phyloP scores from a whole-genome alignment of 1,140 invertebrate genomes.

The Leucophenga varia region DNA sequence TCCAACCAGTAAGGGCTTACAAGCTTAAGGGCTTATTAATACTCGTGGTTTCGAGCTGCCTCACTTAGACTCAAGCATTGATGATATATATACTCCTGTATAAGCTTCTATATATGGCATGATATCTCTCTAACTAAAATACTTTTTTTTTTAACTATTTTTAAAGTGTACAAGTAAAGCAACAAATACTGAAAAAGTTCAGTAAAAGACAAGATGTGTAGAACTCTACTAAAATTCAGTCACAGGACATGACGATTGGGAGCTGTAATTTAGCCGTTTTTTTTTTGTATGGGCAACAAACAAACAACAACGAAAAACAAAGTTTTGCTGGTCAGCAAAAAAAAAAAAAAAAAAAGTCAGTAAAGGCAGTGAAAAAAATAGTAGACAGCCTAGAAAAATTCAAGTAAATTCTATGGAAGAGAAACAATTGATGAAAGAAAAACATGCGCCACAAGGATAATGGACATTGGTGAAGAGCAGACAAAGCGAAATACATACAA shows the following conservation, averaged over 20 bases:
- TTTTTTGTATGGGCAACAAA: conserved; percentile 13
- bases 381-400: conserved; percentile 48
- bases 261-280: conserved; percentile 9
- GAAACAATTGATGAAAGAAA: conserved; percentile 56
- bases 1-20: too few species aligned
- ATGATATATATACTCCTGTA: too few species aligned
- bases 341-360: conserved; percentile 37
- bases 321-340: conserved; percentile 38
- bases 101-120: too few species aligned
- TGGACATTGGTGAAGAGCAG: conserved; percentile 21
- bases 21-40: too few species aligned
- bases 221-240: too few species aligned
- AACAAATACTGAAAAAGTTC: too few species aligned
- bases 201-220: too few species aligned
- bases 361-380: conserved; percentile 33
- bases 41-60: too few species aligned
- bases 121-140: too few species aligned
- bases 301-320: conserved; percentile 23
- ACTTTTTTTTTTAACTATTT: too few species aligned
- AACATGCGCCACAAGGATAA: conserved; percentile 51
- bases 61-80: too few species aligned
- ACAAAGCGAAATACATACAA: conserved; percentile 14
- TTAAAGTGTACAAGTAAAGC: too few species aligned
- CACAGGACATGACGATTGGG: conserved; percentile 29
- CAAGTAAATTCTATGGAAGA: conserved; percentile 42